Base-by-base conservation (phyloP, 2,888 invertebrate species). In the Polydesmus complanatus region DNA sequence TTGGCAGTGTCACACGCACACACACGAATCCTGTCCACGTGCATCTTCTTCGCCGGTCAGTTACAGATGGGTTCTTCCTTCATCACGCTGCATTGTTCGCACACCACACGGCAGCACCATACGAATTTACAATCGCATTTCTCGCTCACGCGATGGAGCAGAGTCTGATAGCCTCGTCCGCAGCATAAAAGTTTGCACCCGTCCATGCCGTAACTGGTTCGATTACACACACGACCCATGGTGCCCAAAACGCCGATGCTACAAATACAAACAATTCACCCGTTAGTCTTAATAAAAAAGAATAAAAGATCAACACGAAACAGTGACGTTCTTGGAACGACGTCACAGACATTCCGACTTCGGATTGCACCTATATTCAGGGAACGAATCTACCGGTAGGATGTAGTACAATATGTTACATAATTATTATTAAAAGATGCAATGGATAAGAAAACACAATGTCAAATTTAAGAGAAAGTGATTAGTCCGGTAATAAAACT, bases 91-190 rank as follows among this genome's bases (percentile, higher is more conserved):
- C 91, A 92, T 65, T 83, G 80, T 71, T 89, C 85, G 75, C 92
- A 92, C 68, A 85, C 83, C 1, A 92, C 91, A 66, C 83, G 80
- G 75, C 92, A 92, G 76, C 92, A 92, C 91, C 91, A 92, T 63
- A 88, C 86, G 72, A 92, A 92, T 67, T 84, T 83, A 73, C 92
- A 92, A 70, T 85, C 83, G 75, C 92, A 92, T 73, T 91, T 89
- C 71, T 90, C 88, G 69, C 84, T 84, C 63, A 88, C 86, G 68
- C 88, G 86, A 47, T 84, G 78, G 1, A 89, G 83, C 61, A 87
- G 76, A 2, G 90, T 91, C 72, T 88, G 88, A 75, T 88, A 88
- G 14, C 92, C 91, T 62, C 92, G 80, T 0, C 90, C 91, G 73
- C 92, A 92, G 76, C 92, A 92, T 58, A 92, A 80, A 51, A 92